These are phyloP conservation scores for Acronicta alni DNA, from an alignment of 2,888 invertebrate genomes.

Conservation along the genomic window DNA sequence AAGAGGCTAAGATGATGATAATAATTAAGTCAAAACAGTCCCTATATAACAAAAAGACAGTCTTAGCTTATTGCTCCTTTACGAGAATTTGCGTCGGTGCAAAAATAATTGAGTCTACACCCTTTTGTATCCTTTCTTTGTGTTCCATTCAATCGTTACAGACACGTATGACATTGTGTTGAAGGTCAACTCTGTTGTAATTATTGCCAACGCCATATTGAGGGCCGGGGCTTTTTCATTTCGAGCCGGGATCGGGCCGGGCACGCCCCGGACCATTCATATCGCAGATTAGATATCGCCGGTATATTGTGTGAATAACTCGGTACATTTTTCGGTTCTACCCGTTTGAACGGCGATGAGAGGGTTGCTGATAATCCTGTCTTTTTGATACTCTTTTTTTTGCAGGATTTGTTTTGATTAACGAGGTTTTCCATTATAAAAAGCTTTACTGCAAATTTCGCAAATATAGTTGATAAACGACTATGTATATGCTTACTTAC, in stretches of 20 bases:
- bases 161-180: slow-evolving; percentile 59
- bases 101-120: slow-evolving; percentile 55
- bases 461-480: too few relatives aligned
- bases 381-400: slow-evolving; percentile 39
- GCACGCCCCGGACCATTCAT: slow-evolving; percentile 63
- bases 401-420: slow-evolving; percentile 35
- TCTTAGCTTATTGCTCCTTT: slow-evolving; percentile 16
- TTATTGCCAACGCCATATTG: slow-evolving; percentile 67
- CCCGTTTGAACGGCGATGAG: slow-evolving; percentile 33
- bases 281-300: slow-evolving; percentile 70
- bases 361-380: slow-evolving; percentile 49
- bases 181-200: slow-evolving; percentile 62
- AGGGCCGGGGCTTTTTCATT: slow-evolving; percentile 65
- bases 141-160: slow-evolving; percentile 46
- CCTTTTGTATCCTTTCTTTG: slow-evolving; percentile 48
- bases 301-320: slow-evolving; percentile 59
- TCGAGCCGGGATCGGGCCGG: slow-evolving; percentile 39
- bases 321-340: slow-evolving; percentile 54
- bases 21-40: too few relatives aligned
- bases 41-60: slow-evolving; percentile 8
- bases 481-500: too few relatives aligned
- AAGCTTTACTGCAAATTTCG: not conserved
- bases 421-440: slow-evolving; percentile 26
- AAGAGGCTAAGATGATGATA: too few relatives aligned
- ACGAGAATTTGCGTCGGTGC: slow-evolving; percentile 24